phyloP scores from a whole-genome alignment of 2,888 invertebrate genomes.

The Macrophya annulata region DNA sequence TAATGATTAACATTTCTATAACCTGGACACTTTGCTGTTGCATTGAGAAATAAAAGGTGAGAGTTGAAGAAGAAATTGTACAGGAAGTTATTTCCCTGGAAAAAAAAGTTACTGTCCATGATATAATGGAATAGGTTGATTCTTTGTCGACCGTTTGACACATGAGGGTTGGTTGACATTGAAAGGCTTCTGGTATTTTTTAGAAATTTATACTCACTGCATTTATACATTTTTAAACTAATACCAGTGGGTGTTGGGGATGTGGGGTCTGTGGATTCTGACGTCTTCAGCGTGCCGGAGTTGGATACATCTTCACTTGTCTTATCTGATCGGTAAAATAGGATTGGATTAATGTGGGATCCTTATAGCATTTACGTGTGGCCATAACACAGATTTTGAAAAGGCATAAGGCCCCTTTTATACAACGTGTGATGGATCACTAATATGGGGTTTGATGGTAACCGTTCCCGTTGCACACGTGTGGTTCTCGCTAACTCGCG shows the following conservation, averaged over 20 bases:
- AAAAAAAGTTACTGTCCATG: background rate
- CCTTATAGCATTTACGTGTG: conserved; percentile 1
- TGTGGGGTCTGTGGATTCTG: background rate
- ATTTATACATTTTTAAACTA: background rate
- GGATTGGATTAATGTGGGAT: conserved; percentile 48
- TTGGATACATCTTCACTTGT: conserved; percentile 46
- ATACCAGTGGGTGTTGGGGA: background rate
- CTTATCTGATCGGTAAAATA: conserved; percentile 44
- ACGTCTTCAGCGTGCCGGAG: background rate
- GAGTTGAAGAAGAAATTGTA: background rate
- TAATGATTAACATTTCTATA: background rate
- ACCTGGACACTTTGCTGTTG: background rate
- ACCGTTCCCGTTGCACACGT: conserved; percentile 12
- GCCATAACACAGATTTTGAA: conserved; percentile 30
- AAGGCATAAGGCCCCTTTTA: conserved; percentile 59
- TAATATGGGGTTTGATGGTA: conserved; percentile 63
- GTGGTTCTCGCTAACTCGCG: background rate
- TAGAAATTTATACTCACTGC: conserved; percentile 20
- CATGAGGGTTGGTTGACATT: conserved; percentile 49
- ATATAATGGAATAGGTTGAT: conserved; percentile 6
- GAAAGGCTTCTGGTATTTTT: conserved; percentile 51
- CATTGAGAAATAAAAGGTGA: background rate
- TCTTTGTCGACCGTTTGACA: conserved; percentile 49
- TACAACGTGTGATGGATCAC: conserved; percentile 66
- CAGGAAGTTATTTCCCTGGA: background rate